Conservation (phyloP, 2,797 vertebrate genomes). For the Chaetophractus vellerosus region DNA sequence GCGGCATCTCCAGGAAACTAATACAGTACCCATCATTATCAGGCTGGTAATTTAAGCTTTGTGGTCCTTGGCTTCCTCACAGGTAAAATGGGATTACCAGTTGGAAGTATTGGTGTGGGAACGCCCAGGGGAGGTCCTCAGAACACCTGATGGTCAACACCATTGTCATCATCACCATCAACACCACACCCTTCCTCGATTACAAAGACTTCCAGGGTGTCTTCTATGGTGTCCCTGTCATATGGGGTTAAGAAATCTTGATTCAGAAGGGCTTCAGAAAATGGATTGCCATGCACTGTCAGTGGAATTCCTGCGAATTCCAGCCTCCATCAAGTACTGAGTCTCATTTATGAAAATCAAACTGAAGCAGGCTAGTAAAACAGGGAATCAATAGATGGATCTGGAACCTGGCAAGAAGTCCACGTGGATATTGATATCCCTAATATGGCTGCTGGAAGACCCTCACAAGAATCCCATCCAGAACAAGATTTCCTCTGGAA, state of each 20-base stretch:
- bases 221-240: not conserved
- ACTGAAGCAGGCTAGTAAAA: too few species aligned
- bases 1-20: too few species aligned
- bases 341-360: not conserved
- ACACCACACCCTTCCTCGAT: not conserved
- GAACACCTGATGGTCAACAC: not conserved
- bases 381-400: too few species aligned
- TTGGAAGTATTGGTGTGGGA: not conserved
- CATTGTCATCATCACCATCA: too few species aligned
- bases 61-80: not conserved
- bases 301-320: not conserved
- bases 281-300: not conserved
- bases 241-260: not conserved
- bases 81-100: not conserved
- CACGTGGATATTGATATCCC: too few species aligned
- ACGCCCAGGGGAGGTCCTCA: not conserved
- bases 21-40: too few species aligned
- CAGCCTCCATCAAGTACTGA: not conserved
- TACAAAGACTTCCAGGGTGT: not conserved
- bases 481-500: too few species aligned
- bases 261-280: too few species aligned
- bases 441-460: too few species aligned
- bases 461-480: too few species aligned
- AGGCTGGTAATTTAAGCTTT: not conserved
- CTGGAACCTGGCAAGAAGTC: too few species aligned